Base-by-base conservation (phyloP, 2,888 invertebrate species). In the Anthophora plumipes region DNA sequence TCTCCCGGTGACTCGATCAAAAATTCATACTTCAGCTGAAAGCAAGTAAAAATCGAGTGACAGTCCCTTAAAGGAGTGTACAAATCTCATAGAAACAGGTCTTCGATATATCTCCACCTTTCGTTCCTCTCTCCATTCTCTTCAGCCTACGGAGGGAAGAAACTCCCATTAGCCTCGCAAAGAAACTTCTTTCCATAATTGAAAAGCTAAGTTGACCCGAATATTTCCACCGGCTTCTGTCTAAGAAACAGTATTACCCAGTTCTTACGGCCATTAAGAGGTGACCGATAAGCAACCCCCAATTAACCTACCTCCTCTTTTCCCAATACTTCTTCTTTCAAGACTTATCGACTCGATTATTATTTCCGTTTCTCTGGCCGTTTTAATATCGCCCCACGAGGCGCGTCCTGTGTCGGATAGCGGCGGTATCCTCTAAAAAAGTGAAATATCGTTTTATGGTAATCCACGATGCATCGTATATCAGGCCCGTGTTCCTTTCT, bases 401-500 rank as follows among this genome's bases (percentile, higher is more conserved):
- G 4, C 2, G 55, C 60, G 66, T 55, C 66, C 60, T 4, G 31
- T 31, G 54, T 60, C 68, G 22, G 46, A 48, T 54, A 43, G 12
- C 57, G 59, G 63, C 59, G 31, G 66, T 57, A 50, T 55, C 60
- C 67, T 20, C 22, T 60, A 71, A 77, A 74, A 66, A 70, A 80
- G 66, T 83, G 70, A 85, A 77, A 83, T 67, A 71, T 77, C 83
- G 80, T 76, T 85, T 82, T 85, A 85, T 82, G 79, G 76, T 83
- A 85, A 85, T 82, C 50, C 54, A 52, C 66, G 73, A 85, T 72
- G 66, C 80, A 48, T 63, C 80, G 68, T 73, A 81, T 77, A 82
- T 80, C 81, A 81, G 81, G 48, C 17, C 59, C 68, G 64, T 54
- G 73, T 77, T 73, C 72, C 59, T 54, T 22, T 54, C 68, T 25